Base-by-base conservation (phyloP, 2,113 vertebrate species). In the Parotia lawesii region DNA sequence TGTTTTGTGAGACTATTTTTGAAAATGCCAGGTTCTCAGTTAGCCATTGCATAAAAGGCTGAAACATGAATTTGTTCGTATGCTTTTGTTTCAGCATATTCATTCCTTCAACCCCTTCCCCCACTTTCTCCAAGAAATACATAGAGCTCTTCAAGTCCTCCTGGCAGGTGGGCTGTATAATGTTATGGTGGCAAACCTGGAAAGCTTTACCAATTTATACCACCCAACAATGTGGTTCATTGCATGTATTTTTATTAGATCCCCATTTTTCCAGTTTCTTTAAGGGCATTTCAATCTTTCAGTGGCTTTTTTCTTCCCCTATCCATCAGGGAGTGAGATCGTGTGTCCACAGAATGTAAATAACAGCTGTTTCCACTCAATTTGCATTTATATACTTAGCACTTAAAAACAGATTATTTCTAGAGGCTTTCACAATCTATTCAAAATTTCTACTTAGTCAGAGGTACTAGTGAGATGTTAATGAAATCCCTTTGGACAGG, bases 291-390 rank as follows among this genome's bases (percentile, higher is more conserved):
- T 62, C 56, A 70, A 2, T 69, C 13, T 62, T 80, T 69, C 69
- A 80, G 62, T 50, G 31, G 33, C 42, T 50, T 86, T 86, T 44
- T 61, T 29, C 27, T 84, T 71, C 35, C 19, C 13, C 35, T 22
- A 8, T 67, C 64, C 18, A 71, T 76, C 25, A 82, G 53, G 57
- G 70, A 94, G 10, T 37, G 38, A 50, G 88, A 81, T 94, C 33
- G 22, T 76, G 24, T 6, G 5, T 70, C 65, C 76, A 84, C 65
- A 73, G 56, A 81, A 80, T 54, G 51, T 70, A 83, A 91, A 54
- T 85, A 92, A 54, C 90, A 94, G 90, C 94, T 95, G 75, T 77
- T 96, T 83, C 90, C 74, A 94, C 51, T 96, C 76, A 66, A 19
- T 94, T 96, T 92, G 67, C 72, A 86, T 86, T 92, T 84, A 78